Conservation (phyloP, 2,113 vertebrate genomes). For the Cinclus cinclus region DNA sequence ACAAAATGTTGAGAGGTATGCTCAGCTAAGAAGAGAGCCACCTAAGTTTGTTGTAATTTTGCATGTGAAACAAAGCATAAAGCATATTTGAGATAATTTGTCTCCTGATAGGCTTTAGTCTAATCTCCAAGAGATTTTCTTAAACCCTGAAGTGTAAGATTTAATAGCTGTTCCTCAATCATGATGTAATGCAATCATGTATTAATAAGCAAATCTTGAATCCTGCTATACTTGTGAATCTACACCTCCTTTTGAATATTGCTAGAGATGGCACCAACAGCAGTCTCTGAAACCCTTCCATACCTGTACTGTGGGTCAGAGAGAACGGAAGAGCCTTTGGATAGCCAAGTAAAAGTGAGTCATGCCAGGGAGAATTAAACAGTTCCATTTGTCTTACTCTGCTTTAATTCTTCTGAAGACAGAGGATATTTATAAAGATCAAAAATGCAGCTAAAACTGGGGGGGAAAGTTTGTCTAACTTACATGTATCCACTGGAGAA, state of each 20-base stretch:
- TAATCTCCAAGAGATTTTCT: not conserved
- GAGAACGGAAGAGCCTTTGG: not conserved
- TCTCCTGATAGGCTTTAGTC: not conserved
- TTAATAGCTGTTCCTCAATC: not conserved
- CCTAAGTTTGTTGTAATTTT: not conserved
- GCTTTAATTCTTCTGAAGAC: not conserved
- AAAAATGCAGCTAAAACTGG: not conserved
- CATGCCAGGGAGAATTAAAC: not conserved
- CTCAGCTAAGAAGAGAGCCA: not conserved
- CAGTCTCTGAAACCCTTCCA: not conserved
- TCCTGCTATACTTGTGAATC: not conserved
- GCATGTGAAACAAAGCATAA: not conserved
- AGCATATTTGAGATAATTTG: not conserved
- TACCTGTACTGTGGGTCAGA: not conserved
- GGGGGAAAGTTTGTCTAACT: not conserved
- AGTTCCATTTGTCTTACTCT: not conserved
- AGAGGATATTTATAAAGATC: not conserved
- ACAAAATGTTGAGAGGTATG: not conserved
- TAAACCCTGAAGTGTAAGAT: not conserved
- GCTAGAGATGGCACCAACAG: not conserved
- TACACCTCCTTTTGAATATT: not conserved
- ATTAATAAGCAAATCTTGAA: not conserved
- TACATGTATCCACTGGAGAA: not conserved
- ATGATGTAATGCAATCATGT: not conserved
- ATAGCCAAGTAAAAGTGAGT: not conserved